Evolutionary conservation across 2,797 vertebrate species (phyloP), one percentile per base, ranked within the genome.

Genomic region (Glossophaga mutica): DNA sequence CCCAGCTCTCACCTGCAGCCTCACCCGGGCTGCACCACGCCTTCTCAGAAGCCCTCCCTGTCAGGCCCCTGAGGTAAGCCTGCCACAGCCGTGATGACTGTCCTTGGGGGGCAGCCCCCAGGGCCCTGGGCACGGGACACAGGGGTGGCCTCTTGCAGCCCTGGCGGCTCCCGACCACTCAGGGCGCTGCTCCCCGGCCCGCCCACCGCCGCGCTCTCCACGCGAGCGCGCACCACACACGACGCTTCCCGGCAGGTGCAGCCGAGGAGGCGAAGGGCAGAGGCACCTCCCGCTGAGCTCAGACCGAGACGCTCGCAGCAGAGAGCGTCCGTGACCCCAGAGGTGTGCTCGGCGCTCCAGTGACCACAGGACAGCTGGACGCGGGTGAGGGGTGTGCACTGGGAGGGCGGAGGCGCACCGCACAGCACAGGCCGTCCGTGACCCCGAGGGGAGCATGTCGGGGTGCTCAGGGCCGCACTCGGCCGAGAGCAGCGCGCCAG

Each of bases 171-270:
- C 42, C 6, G 34, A 26, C 15, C 12, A 3, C 19, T 9, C 32
- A 10, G 34, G 44, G 46, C 81, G 15, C 16, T 7, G 19, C 19
- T 21, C 21, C 2, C 1, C 0, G 7, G 9, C 59, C 22, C 8
- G 4, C 9, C 59, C 76, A 22, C 14, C 18, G 22, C 76, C 18
- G 15, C 22, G 34, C 11, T 70, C 32, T 24, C 29, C 5, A 29
- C 0, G 10, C 1, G 5, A 12, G 5, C 1, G 3, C 32, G 0
- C 34, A 15, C 11, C 29, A 3, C 44, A 9, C 34, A 9, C 32
- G 10, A 9, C 15, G 4, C n/a, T n/a, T 71, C n/a, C 59, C 29
- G 77, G 62, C 62, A 59, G 39, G 21, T n/a, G 55, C 52, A 34
- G 16, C 26, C 5, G 52, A 18, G 81, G 18, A 46, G 16, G 14